Base-by-base conservation (phyloP, 2,888 invertebrate genomes). In the Drosophila fulvimacula region DNA sequence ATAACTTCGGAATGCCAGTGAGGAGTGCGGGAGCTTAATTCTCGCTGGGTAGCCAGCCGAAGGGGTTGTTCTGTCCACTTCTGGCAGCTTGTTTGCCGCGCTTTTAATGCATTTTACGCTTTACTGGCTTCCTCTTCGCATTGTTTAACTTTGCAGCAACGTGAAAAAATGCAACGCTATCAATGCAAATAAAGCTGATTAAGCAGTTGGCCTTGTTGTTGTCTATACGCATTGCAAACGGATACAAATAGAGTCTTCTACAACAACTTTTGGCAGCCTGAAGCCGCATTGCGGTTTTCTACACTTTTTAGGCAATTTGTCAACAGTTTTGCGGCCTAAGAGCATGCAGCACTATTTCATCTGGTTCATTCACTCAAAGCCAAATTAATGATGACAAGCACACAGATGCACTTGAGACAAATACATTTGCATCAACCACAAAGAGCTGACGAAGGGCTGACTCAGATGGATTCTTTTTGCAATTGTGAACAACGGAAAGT, bases 71-170 rank as follows among this genome's bases (percentile, higher is more conserved):
- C 48, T 36, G 62, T 44, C 51, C 49, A 36, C 51, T 7, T 55
- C 36, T 10, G 53, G 56, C 72, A 34, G 59, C 59, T 69, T 87
- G 88, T 82, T 82, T 88, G 73, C 86, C 57, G 71, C 86, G 82
- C 76, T 88, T 82, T 82, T 85, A 88, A 82, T 82, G 88, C 86
- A 88, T 88, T 82, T 82, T 82, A 82, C 82, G 86, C 76, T 71
- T 61, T 51, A 46, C 71, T 81, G 88, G 63, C 62, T 71, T 63
- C 27, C 78, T 53, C 63, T 73, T 71, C 55, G 49, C 73, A 69
- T 64, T 69, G 72, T 69, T 76, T 74, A 76, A 73, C 76, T 74
- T 69, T 19, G 58, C 52, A 46, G 55, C 38, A 59, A 41, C 59
- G 56, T 60, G 59, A 64, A 72, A 84, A 88, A 82, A 85, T 75